phyloP scores from a whole-genome alignment of 1,140 invertebrate genomes.

The Drosophila novamexicana region DNA sequence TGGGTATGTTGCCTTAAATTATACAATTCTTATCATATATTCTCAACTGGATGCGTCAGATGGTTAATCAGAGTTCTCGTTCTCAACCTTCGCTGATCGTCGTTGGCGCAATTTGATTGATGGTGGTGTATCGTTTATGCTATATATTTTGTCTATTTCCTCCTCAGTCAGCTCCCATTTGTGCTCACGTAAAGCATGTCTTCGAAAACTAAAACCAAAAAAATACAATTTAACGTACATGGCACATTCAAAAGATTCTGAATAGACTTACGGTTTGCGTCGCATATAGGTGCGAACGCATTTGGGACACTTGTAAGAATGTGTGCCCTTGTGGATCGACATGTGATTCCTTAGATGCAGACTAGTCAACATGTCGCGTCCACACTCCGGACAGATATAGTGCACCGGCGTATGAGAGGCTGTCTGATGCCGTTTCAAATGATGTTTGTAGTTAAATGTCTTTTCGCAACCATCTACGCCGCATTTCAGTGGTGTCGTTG shows the following conservation, averaged over 20 bases:
- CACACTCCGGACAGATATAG: conserved; percentile 55
- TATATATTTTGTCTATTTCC: conserved; percentile 42
- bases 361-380: conserved; percentile 40
- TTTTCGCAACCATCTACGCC: conserved; percentile 54
- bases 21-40: conserved; percentile 5
- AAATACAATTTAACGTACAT: not conserved
- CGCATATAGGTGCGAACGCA: conserved; percentile 60
- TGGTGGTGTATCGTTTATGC: not conserved
- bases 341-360: conserved; percentile 51
- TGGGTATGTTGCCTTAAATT: not conserved
- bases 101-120: conserved; percentile 2
- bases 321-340: conserved; percentile 35
- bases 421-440: conserved; percentile 71
- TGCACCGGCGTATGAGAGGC: conserved; percentile 46
- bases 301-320: conserved; percentile 58
- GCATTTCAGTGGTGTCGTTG: conserved; percentile 43
- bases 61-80: conserved; percentile 19
- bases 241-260: not conserved
- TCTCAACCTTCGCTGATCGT: conserved; percentile 5
- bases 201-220: conserved; percentile 39
- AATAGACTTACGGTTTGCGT: conserved; percentile 54
- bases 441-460: conserved; percentile 70
- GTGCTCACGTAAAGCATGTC: conserved; percentile 55
- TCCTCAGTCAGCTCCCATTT: conserved; percentile 47
- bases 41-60: conserved; percentile 10